phyloP scores from a whole-genome alignment of 2,888 invertebrate species.

The Philereme transversata region DNA sequence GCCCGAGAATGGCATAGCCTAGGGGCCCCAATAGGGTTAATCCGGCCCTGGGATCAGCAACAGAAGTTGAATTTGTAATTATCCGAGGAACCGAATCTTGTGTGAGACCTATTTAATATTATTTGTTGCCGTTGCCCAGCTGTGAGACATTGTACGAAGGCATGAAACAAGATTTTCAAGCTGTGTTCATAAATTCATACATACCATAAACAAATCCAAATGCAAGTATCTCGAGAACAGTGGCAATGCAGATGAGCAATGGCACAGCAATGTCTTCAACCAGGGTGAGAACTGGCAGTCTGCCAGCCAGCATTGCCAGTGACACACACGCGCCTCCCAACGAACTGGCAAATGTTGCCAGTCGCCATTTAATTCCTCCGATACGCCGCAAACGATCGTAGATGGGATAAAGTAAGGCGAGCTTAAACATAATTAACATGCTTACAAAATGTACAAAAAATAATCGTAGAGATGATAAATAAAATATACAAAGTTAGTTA shows the following conservation, averaged over 20 bases:
- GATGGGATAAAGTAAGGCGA: slow-evolving; percentile 61
- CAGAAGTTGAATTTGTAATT: no score
- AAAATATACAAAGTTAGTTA: no score
- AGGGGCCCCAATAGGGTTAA: no score
- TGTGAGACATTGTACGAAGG: no score
- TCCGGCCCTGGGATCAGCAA: no score
- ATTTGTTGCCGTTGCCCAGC: no score
- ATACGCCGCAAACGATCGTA: slow-evolving; percentile 62
- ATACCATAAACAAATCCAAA: slow-evolving; percentile 71
- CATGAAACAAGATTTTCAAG: no score
- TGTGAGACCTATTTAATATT: no score
- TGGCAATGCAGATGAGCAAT: slow-evolving; percentile 53
- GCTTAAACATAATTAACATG: slow-evolving; percentile 46
- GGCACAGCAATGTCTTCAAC: slow-evolving; percentile 63
- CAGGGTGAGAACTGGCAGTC: slow-evolving; percentile 49
- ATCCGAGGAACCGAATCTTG: no score
- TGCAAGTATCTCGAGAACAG: slow-evolving; percentile 59
- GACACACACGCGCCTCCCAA: slow-evolving; percentile 49
- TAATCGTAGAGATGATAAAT: no score
- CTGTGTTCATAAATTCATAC: neutral
- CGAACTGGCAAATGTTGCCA: slow-evolving; percentile 49
- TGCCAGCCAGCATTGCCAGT: slow-evolving; percentile 48
- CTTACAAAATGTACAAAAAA: no score
- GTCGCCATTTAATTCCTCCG: slow-evolving; percentile 61
- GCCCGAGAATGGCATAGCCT: no score